Percentiles rank a stretch among this genome's conserved stretches.
Evolutionary conservation across 2,797 vertebrate species (phyloP).

Genomic region (Steatocranus sp.): DNA sequence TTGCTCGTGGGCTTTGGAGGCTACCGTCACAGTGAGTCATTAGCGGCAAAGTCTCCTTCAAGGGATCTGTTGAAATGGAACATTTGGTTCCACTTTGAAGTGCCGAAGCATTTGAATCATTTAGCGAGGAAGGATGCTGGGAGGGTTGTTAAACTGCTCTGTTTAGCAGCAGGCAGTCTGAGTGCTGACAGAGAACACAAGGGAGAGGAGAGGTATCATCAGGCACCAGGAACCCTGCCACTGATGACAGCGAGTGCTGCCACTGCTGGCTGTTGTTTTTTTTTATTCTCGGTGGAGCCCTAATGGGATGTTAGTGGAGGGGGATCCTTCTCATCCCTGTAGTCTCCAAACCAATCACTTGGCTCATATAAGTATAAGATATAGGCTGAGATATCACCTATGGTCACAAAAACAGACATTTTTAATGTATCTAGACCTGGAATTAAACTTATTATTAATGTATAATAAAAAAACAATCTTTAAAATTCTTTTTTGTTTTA

Average conservation of each 20-base stretch:
- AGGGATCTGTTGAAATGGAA: constrained; percentile 67
- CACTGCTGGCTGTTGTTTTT: constrained; percentile 20
- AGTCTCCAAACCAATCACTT: not conserved
- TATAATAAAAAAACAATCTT: not conserved
- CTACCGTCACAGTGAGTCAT: constrained; percentile 57
- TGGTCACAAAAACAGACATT: not conserved
- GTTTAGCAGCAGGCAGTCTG: constrained; percentile 64
- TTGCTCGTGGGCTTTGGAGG: constrained; percentile 24
- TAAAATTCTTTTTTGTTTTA: not conserved
- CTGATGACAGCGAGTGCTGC: constrained; percentile 7
- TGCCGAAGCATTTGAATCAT: constrained; percentile 71
- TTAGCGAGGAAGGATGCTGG: constrained; percentile 64
- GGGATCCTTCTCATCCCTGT: not conserved
- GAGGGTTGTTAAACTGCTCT: constrained; percentile 68
- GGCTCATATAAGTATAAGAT: not conserved
- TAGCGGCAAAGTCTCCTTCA: constrained; percentile 56
- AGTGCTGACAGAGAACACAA: constrained; percentile 37
- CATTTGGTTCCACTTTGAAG: constrained; percentile 75
- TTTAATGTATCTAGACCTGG: not conserved
- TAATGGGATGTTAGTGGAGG: constrained; percentile 14
- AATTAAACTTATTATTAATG: not conserved
- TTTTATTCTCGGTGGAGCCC: constrained; percentile 14
- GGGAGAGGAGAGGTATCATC: constrained; percentile 42
- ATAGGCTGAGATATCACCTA: not conserved
- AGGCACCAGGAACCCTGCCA: constrained; percentile 9